These are phyloP conservation scores for Gymnocheta viridis DNA, from an alignment of 2,888 invertebrate genomes.

Conservation along the genomic window DNA sequence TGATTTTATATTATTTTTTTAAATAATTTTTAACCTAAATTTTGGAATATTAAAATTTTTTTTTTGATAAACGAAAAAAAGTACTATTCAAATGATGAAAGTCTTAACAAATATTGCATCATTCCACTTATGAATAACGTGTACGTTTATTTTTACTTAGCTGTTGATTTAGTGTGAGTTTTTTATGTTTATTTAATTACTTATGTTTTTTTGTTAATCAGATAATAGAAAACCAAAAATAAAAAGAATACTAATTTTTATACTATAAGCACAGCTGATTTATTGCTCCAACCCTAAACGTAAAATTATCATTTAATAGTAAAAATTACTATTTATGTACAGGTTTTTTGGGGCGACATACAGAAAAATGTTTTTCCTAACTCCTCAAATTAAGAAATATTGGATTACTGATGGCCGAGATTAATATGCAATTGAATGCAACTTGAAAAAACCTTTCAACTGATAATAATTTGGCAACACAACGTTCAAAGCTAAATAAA, in stretches of 20 bases:
- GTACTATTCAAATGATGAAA: slow-evolving; percentile 24
- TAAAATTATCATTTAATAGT: neutral
- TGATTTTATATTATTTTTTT: neutral
- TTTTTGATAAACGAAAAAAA: neutral
- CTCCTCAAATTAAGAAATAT: too few species aligned
- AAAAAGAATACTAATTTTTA: neutral
- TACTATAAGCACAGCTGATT: neutral
- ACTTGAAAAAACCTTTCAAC: too few species aligned
- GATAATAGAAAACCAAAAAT: neutral
- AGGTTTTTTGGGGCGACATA: too few species aligned
- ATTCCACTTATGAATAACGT: neutral
- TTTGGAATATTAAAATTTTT: neutral
- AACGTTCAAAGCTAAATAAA: too few species aligned
- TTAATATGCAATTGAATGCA: too few species aligned
- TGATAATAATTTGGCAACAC: too few species aligned
- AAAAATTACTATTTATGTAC: too few species aligned
- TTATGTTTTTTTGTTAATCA: neutral
- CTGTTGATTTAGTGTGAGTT: neutral
- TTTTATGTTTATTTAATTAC: slow-evolving; percentile 1
- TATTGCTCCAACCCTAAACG: neutral
- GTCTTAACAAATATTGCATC: slow-evolving; percentile 36
- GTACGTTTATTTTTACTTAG: neutral
- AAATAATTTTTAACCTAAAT: neutral
- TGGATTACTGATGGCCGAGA: too few species aligned
- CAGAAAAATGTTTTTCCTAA: too few species aligned